These are phyloP conservation scores for Arvicanthis niloticus DNA, from an alignment of 2,113 vertebrate genomes.

Conservation along the genomic window DNA sequence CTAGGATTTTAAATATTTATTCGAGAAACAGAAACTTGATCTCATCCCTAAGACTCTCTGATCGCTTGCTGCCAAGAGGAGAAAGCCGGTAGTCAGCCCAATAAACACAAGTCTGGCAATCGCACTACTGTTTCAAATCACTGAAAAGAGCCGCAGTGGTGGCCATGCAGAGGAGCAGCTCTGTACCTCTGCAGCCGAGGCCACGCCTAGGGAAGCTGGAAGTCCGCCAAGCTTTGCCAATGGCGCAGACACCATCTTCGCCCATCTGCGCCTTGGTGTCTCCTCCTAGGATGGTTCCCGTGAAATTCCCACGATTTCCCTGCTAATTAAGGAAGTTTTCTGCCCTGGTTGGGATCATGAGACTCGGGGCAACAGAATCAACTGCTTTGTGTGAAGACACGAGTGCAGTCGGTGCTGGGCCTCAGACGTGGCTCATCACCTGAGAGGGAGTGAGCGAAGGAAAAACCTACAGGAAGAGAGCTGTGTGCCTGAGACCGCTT, in stretches of 20 bases:
- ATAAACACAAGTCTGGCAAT: background rate
- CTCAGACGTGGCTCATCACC: no score
- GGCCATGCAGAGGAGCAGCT: background rate
- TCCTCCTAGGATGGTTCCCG: background rate
- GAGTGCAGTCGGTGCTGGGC: background rate
- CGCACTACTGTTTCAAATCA: background rate
- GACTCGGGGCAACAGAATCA: background rate
- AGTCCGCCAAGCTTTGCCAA: background rate
- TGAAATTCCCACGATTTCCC: background rate
- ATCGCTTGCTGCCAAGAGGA: background rate
- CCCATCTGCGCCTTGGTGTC: background rate
- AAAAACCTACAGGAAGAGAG: background rate
- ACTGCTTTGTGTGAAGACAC: background rate
- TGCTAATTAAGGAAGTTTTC: background rate
- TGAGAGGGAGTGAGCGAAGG: background rate
- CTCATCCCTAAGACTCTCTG: background rate
- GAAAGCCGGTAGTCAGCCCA: background rate
- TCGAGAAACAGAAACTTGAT: slow-evolving; percentile 15
- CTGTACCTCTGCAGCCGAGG: background rate
- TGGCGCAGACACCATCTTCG: background rate
- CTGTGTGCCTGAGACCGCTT: background rate
- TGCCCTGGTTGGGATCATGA: background rate
- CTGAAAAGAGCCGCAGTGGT: background rate
- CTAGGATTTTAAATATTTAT: slow-evolving; percentile 67
- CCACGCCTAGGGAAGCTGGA: background rate